Evolutionary conservation across 2,797 vertebrate species (phyloP), one percentile per base, ranked within the genome.

Genomic region (Tokudaia tokunoshimensis): DNA sequence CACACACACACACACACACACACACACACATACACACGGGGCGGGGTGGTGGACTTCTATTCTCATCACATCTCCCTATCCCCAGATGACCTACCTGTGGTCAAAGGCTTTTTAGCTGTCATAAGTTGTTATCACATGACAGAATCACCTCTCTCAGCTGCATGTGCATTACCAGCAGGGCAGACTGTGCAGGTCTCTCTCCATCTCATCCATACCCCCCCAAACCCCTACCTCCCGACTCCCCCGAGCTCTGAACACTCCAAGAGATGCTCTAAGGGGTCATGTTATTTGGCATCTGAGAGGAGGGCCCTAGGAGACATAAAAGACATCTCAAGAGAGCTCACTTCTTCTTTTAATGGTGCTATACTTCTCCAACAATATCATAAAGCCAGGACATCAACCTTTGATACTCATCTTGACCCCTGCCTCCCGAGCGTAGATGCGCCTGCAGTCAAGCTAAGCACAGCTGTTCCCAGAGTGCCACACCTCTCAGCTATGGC

Each of bases 41-140:
- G 5, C 17, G 57, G 57, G 57, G 57, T 4, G 19, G 57, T 17
- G 17, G 4, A 17, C 19, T 57, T 17, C 47, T 37, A n/a, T 80
- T 72, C 82, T 89, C 63, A 44, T 92, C 89, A 89, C 37, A 94
- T 79, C 72, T 89, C 74, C 50, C 67, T 20, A 70, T 92, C 41
- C 85, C 72, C 10, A 61, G 47, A 93, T 87, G 93, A 91, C 81
- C 57, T 91, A 78, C 52, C 26, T 87, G 41, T 63, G 89, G 83
- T 41, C 84, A 93, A 94, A 97, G 94, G 88, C 92, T 96, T 97
- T 96, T 82, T 85, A 92, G 44, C 95, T 94, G 94, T 94, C 93
- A 94, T 52, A 78, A 96, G 59, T 67, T 90, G 63, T 96, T 96
- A 95, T 63, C 81, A 67, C 31, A 24, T 29, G 29, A 20, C 83